Evolutionary conservation across 2,797 vertebrate species (phyloP), one percentile per base, ranked within the genome.

Genomic region (Ctenochaetus hawaiiensis): DNA sequence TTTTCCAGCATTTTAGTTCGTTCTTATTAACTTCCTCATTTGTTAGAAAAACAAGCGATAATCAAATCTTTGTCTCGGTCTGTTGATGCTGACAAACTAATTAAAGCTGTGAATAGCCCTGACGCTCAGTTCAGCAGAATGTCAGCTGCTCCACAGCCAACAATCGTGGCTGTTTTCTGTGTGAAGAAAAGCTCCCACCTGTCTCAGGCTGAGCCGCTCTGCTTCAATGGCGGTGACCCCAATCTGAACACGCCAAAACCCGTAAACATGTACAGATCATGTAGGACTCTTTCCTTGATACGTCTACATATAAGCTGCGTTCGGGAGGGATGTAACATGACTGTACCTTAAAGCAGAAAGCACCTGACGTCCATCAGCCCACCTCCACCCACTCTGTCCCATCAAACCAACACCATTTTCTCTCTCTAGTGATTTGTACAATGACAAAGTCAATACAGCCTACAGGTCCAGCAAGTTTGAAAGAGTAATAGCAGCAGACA

Each of bases 391-490:
- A 75, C 83, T 64, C 64, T 48, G 22, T 64, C 62, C 75, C 52
- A 70, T 43, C 52, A 60, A 49, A 51, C 53, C 56, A 63, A 64
- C 45, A 57, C 39, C 26, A 49, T 75, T 78, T 89, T 73, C 71
- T 81, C 84, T 74, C 57, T 78, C 73, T 1, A 71, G 67, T 61
- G 77, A 89, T 89, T 85, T 88, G 79, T 83, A 49, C 65, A 54
- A 66, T 61, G 59, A 67, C 68, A 66, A 67, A 87, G 83, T 90
- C 85, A 49, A 87, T 83, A 81, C 62, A 43, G 77, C 57, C 59
- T 56, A 66, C 76, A 76, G 62, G 64, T 73, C 23, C 22, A 60
- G 61, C 8, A 44, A 23, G 73, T 86, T 84, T 78, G 44, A 77
- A 70, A 87, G 78, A 87, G 77, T 60, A 56, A 87, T 45, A 58